Base-by-base conservation (phyloP, 2,113 vertebrate genomes). In the Vidua macroura region DNA sequence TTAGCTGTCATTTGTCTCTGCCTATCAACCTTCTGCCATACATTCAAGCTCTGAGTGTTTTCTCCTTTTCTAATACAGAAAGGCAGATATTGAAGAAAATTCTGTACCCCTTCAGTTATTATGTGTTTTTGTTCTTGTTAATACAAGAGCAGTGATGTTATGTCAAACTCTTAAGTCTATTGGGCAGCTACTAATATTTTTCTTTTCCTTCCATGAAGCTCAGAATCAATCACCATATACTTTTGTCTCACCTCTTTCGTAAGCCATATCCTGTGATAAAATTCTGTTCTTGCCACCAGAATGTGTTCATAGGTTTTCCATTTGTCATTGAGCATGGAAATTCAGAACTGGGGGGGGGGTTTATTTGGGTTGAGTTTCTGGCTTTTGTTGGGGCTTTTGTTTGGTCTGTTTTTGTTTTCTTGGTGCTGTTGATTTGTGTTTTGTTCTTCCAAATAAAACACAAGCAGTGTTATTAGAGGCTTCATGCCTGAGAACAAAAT, bases 281-380 rank as follows among this genome's bases (percentile, higher is more conserved):
- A 53, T 73, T 68, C 30, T 63, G 0, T 35, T 7, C 30, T 44
- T 77, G 16, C 35, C 37, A 58, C 18, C 31, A 44, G 53, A 59
- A 28, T 15, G 5, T n/a, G 2, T 59, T 68, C 30, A 30, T 3
- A 56, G 11, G 15, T 43, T 78, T 91, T 70, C n/a, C 7, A 7
- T 30, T 62, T 74, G 25, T 30, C 30, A 37, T 22, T 9, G 6
- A 81, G 17, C 30, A 3, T 10, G 17, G 22, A 84, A 48, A 73
- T 68, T 55, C 39, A n/a, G 43, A 89, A 51, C 2, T 33, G 2
- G 3, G 5, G 6, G 5, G 6, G 5, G 15, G 0, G 1, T 33
- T 33, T 21, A 35, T 21, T 79, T 66, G 73, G 3, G 2, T 31
- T 44, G 33, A 28, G 8, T 24, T 24, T 53, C n/a, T 6, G 10